Conservation (phyloP, 1,140 invertebrate species). For the Drosophila arizonae region DNA sequence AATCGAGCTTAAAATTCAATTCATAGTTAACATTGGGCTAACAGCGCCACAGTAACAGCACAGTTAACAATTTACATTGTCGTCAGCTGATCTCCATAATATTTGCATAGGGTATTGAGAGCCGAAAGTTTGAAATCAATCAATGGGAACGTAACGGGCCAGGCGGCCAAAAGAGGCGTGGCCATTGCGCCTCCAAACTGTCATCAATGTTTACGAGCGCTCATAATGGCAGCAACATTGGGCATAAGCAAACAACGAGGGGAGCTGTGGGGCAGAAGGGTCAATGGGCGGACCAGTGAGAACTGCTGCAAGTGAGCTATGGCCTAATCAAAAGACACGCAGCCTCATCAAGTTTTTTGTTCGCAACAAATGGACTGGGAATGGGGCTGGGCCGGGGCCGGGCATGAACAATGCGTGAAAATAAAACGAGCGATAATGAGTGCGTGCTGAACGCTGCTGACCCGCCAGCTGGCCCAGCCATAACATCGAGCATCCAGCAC, state of each 20-base stretch:
- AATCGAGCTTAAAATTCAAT: too few relatives aligned
- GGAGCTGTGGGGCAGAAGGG: neutral
- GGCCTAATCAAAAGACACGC: slow-evolving; percentile 73
- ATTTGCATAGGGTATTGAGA: slow-evolving; percentile 11
- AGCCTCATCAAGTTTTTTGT: slow-evolving; percentile 69
- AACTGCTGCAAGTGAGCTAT: slow-evolving; percentile 49
- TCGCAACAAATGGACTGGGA: slow-evolving; percentile 2
- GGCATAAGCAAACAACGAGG: neutral
- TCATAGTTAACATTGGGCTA: neutral
- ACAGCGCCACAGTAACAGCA: slow-evolving; percentile 21
- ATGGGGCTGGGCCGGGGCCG: slow-evolving; percentile 1
- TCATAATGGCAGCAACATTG: slow-evolving; percentile 71
- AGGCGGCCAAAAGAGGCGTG: slow-evolving; percentile 13
- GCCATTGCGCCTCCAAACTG: slow-evolving; percentile 43
- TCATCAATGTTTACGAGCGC: slow-evolving; percentile 79
- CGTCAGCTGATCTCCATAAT: neutral
- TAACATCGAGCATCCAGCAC: slow-evolving; percentile 16
- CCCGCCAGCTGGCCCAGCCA: slow-evolving; percentile 45
- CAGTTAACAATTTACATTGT: neutral
- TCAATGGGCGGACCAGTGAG: slow-evolving; percentile 6
- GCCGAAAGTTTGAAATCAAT: slow-evolving; percentile 56
- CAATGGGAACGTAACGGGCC: slow-evolving; percentile 26
- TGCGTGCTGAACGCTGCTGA: slow-evolving; percentile 61
- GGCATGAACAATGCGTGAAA: slow-evolving; percentile 66
- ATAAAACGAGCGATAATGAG: slow-evolving; percentile 72